A percentile compares a stretch with the other conserved stretches of the same genome.
phyloP scores from a whole-genome alignment of 1,140 invertebrate species.

The Psix sp. region DNA sequence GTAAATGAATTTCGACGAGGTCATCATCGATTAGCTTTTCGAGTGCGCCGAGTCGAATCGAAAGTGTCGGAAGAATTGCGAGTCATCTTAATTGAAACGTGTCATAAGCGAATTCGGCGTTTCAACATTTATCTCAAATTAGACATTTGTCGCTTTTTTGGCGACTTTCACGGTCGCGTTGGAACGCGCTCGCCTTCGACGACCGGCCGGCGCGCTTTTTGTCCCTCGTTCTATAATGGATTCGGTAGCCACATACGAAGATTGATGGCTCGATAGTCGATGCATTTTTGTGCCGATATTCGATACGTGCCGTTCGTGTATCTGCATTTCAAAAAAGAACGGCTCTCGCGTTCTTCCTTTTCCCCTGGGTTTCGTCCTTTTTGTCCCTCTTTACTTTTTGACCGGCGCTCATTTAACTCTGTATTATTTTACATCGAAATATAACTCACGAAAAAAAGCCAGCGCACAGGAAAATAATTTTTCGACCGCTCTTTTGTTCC shows the following conservation, averaged over 20 bases:
- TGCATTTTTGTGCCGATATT: constrained; percentile 55
- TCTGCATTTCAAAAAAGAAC: constrained; percentile 38
- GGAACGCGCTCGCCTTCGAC: too few relatives aligned
- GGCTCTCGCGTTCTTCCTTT: not conserved
- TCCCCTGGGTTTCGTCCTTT: constrained; percentile 1
- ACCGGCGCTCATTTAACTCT: constrained; percentile 10
- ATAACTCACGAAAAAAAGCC: too few relatives aligned
- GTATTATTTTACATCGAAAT: constrained; percentile 17
- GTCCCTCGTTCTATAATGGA: constrained; percentile 45
- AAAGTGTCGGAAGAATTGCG: constrained; percentile 28
- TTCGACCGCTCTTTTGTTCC: too few relatives aligned
- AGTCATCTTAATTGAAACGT: constrained; percentile 52
- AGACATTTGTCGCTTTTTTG: constrained; percentile 49
- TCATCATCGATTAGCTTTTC: constrained; percentile 15
- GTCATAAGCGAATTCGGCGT: constrained; percentile 37
- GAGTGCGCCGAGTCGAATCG: constrained; percentile 2
- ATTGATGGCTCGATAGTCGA: constrained; percentile 50
- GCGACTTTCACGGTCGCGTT: constrained; percentile 48
- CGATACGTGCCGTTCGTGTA: constrained; percentile 46
- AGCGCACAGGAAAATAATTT: too few relatives aligned
- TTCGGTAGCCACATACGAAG: constrained; percentile 55
- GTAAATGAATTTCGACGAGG: constrained; percentile 20
- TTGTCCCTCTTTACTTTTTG: constrained; percentile 6
- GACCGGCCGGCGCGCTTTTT: constrained; percentile 35
- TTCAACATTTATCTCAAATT: constrained; percentile 50